phyloP scores from a whole-genome alignment of 2,888 invertebrate genomes.

The Lamproptera curius region DNA sequence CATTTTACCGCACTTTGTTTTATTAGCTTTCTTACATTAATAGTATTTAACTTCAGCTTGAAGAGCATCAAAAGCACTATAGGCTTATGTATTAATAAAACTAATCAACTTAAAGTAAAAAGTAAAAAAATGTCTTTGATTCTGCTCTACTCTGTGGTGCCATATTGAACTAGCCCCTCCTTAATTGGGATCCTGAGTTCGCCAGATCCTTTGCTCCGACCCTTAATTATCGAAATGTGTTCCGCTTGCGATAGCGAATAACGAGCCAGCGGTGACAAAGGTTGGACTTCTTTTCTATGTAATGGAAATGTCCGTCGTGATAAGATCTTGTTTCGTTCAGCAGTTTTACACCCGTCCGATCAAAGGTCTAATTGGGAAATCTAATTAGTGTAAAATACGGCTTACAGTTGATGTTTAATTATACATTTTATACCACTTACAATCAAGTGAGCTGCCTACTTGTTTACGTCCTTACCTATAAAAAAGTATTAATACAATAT shows the following conservation, averaged over 20 bases:
- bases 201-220: constrained; percentile 24
- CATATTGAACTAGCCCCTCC: constrained; percentile 31
- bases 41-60: too few species aligned
- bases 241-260: constrained; percentile 20
- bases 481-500: too few species aligned
- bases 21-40: too few species aligned
- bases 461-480: too few species aligned
- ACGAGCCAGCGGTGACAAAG: constrained; percentile 18
- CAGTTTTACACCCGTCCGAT: constrained; percentile 4
- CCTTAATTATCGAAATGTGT: constrained; percentile 28
- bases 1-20: too few species aligned
- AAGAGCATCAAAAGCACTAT: too few species aligned
- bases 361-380: constrained; percentile 16
- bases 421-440: too few species aligned
- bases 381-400: neutral
- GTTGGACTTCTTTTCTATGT: constrained; percentile 4
- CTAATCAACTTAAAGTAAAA: neutral
- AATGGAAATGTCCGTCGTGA: constrained; percentile 3
- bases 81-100: neutral
- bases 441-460: too few species aligned
- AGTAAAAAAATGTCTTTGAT: neutral
- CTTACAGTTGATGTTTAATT: too few species aligned
- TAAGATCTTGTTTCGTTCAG: neutral
- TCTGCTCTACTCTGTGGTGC: constrained; percentile 11
- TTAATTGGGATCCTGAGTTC: constrained; percentile 28